Evolutionary conservation across 1,140 invertebrate genomes (phyloP), one percentile per base, ranked within the genome.

Genomic region (Arion vulgaris): DNA sequence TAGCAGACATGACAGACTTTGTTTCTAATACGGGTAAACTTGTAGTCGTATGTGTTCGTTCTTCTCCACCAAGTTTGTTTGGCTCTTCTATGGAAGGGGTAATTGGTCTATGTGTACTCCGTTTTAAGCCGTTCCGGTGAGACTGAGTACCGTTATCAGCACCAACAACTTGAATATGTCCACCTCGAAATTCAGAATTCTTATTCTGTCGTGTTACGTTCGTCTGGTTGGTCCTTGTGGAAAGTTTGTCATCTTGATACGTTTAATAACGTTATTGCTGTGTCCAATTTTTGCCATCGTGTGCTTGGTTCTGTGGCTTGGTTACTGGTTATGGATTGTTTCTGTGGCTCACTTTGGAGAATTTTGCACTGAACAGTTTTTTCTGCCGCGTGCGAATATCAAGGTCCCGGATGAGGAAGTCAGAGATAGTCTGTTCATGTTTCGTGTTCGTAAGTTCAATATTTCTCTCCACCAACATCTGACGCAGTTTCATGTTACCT

Each of bases 401-500:
- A 45, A 86, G 73, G 26, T 36, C 73, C 19, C 72, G 71, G 51
- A 86, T 77, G 5, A 81, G 75, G 4, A 66, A 57, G 5, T 76
- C 68, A 41, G 82, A 38, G 7, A 68, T 57, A 5, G 76, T 62
- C 26, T 83, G 73, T 72, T 85, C 85, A 17, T 76, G 41, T 72
- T 85, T 83, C 39, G 72, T 76, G 28, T 83, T 81, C 0, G 80
- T 68, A 7, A 85, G 53, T 45, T 83, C 82, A 62, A 86, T 85
- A 71, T 86, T 86, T 62, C 83, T 72, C 51, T 86, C 85, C 34
- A 86, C 84, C 23, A 86, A 23, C 83, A 76, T 78, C 41, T 85
- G 83, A n/a, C 82, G 71, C 28, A 86, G n/a, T 68, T 84, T 83
- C 36, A 72, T 81, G 53, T 86, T 86, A 15, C 84, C 83, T 0